Evolutionary conservation across 2,113 vertebrate genomes (phyloP), one percentile per base, ranked within the genome.

Genomic region (Tetraodon nigroviridis): DNA sequence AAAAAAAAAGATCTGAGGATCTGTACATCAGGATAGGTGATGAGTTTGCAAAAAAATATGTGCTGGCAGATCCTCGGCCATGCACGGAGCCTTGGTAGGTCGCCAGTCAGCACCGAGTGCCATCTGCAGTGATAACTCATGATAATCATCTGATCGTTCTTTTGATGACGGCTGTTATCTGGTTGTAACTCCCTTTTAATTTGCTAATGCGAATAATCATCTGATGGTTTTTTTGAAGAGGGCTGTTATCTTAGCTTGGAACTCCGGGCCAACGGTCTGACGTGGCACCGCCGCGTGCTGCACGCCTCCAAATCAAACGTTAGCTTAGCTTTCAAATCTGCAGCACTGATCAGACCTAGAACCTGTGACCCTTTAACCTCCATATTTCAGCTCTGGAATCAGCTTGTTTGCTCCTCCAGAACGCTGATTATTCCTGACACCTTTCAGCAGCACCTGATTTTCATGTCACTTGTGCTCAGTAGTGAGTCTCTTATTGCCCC

Each of bases 141-240:
- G 52, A 59, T 46, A 68, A 77, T 2, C 56, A n/a, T n/a, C n/a
- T n/a, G 58, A 61, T 37, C 70, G 61, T 58, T 65, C 57, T 71
- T 72, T 69, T 69, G 11, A 29, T 61, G n/a, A n/a, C n/a, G n/a
- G n/a, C n/a, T n/a, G n/a, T n/a, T n/a, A n/a, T n/a, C n/a, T n/a
- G n/a, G n/a, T n/a, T n/a, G n/a, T n/a, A n/a, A n/a, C n/a, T n/a
- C n/a, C n/a, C n/a, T 71, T 72, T 69, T 69, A 13, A 29, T 61
- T 50, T 51, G 21, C n/a, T 18, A 42, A 54, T 52, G 42, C 16
- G 51, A 71, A 82, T 60, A 67, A 71, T 76, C 66, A 80, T 61
- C 45, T 65, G 24, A 62, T 61, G 6, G 51, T 53, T 50, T 47
- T 27, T 59, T 62, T 27, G 51, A 18, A 6, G 18, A 10, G 17